phyloP scores from a whole-genome alignment of 2,888 invertebrate species.

The Andrena haemorrhoa region DNA sequence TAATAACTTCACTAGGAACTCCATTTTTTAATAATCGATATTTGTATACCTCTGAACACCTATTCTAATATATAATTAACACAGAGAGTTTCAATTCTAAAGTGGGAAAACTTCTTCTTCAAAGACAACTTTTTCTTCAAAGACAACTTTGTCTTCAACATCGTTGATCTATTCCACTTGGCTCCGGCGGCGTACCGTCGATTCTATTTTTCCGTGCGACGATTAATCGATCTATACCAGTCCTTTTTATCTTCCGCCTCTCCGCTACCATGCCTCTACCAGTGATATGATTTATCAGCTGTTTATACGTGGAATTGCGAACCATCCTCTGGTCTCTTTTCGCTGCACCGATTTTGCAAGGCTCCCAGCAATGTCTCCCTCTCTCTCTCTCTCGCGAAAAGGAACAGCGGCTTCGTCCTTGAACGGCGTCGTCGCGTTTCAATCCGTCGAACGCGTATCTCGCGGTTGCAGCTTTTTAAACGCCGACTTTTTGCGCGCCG shows the following conservation, averaged over 20 bases:
- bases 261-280: background rate
- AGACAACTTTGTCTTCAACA: background rate
- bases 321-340: conserved; percentile 23
- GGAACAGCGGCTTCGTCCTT: conserved; percentile 25
- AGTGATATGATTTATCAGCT: conserved; percentile 30
- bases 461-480: conserved; percentile 21
- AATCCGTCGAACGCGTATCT: background rate
- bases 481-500: background rate
- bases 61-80: background rate
- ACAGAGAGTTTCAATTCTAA: background rate
- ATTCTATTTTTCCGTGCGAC: background rate
- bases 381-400: background rate
- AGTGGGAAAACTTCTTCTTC: background rate
- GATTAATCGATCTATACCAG: background rate
- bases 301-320: conserved; percentile 7
- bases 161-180: background rate
- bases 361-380: background rate
- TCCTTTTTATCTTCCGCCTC: background rate
- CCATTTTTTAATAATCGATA: too few species aligned
- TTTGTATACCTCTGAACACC: too few species aligned
- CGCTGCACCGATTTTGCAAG: conserved; percentile 12
- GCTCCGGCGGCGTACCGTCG: background rate
- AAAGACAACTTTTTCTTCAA: background rate
- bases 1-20: too few species aligned
- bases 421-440: conserved; percentile 41